Conservation (phyloP, 2,888 invertebrate species). For the Chaetogeoica ovagalla region DNA sequence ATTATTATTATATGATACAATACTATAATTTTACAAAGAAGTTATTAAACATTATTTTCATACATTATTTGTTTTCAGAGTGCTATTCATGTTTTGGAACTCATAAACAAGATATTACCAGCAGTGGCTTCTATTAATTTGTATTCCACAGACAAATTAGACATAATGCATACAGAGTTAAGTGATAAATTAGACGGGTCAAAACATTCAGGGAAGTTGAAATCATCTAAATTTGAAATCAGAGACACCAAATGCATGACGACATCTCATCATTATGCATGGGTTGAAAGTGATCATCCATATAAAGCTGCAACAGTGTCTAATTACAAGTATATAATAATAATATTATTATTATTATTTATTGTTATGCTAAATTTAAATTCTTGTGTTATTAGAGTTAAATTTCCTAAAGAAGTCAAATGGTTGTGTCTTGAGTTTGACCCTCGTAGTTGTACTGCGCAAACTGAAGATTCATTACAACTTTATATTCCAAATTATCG, state of each 20-base stretch:
- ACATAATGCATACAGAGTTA: constrained; percentile 19
- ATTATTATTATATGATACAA: neutral
- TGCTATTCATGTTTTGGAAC: constrained; percentile 79
- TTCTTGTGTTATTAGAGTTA: constrained; percentile 66
- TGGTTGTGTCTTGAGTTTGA: constrained; percentile 96
- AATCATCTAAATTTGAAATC: constrained; percentile 55
- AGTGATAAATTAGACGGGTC: constrained; percentile 34
- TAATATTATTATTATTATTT: constrained; percentile 20
- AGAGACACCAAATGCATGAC: constrained; percentile 61
- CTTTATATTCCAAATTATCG: constrained; percentile 66
- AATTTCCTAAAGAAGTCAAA: constrained; percentile 83
- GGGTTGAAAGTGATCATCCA: constrained; percentile 96
- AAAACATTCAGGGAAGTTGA: constrained; percentile 57
- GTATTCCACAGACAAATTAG: constrained; percentile 58
- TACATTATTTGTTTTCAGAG: constrained; percentile 64
- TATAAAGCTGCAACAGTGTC: constrained; percentile 86
- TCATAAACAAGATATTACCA: constrained; percentile 86
- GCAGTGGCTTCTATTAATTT: constrained; percentile 85
- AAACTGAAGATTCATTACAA: constrained; percentile 86
- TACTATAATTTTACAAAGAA: neutral
- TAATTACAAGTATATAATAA: constrained; percentile 72
- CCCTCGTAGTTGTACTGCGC: constrained; percentile 86
- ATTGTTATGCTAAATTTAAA: neutral
- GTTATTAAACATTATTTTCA: neutral
- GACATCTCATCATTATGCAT: constrained; percentile 84